Base-by-base conservation (phyloP, 2,797 vertebrate species). In the Myoxocephalus aenaeus region DNA sequence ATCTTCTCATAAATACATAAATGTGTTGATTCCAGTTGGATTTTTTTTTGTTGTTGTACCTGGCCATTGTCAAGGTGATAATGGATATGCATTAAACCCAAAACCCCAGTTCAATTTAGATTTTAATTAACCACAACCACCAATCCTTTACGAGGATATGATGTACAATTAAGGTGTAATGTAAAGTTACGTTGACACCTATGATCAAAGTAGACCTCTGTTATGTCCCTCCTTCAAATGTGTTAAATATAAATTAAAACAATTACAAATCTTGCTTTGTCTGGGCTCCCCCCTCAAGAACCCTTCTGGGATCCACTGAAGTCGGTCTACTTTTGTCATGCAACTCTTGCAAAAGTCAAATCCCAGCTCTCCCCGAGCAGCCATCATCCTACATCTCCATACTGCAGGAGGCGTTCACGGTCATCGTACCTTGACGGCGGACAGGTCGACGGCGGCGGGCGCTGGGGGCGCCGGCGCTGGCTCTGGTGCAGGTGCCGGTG, bases 351-450 rank as follows among this genome's bases (percentile, higher is more conserved):
- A 57, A 76, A 70, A 77, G 20, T 67, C 11, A 61, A 66, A 64
- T 59, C 81, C 68, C 54, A 38, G n/a, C 53, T 76, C 42, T 18
- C 59, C 50, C 59, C 29, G 36, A 32, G 61, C 71, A 51, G 50
- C 66, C 27, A 29, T 57, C 46, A 40, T 48, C 29, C 36, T 13
- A 27, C 2, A 5, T 25, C 50, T 74, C 58, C 63, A 58, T 20
- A 50, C 13, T 48, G 46, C 66, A 75, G 29, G 3, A 42, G 14
- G 22, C 66, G 1, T 58, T 67, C 32, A 54, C 29, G 40, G 18
- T 70, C 68, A 65, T 64, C 56, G 65, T 95, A 96, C 95, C 95
- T 95, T 96, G 82, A 96, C 92, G 7, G 87, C 65, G 74, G 94
- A 89, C 90, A 96, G 90, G 84, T 50, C 48, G 48, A 50, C 0